Base-by-base conservation (phyloP, 2,888 invertebrate genomes). In the Rhingia rostrata region DNA sequence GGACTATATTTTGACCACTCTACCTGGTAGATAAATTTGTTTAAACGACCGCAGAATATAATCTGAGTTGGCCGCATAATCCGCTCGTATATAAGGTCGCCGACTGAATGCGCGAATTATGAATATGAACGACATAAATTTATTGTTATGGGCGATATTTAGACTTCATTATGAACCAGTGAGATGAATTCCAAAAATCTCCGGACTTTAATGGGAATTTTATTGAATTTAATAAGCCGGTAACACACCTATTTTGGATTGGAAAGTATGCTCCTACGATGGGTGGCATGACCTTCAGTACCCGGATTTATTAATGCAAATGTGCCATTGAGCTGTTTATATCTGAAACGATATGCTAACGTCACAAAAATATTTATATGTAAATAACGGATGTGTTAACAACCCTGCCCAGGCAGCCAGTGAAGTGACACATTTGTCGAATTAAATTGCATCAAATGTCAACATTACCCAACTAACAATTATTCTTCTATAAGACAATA, bases 221-320 rank as follows among this genome's bases (percentile, higher is more conserved):
- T 80, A 80, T 84, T 84, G 80, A 80, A 74, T 79, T 84, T 79
- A 84, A 84, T 83, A 79, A 73, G 69, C 58, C 83, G 74, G 74
- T 30, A 75, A 69, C 74, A 56, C 70, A 84, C 74, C 80, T 84
- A 51, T 54, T 49, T 30, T 49, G 30, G 47, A 22, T 4, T 43
- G 33, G 43, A 53, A 22, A 22, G 22, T 22, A 22, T 22, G 22
- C 22, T 22, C 22, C 22, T 22, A 22, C 22, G 22, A 22, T 22
- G 22, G 22, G 22, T 22, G 22, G 22, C 2, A 22, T 22, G 22
- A 22, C 22, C 22, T 22, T 22, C 22, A 22, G 22, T 22, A 22
- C 22, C 22, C 22, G 22, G 22, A 22, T 22, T 22, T 22, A 22
- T 22, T 22, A 22, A 22, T 22, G 22, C 22, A 2, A 22, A 22